phyloP scores from a whole-genome alignment of 2,888 invertebrate species.

The Thalpophila matura region DNA sequence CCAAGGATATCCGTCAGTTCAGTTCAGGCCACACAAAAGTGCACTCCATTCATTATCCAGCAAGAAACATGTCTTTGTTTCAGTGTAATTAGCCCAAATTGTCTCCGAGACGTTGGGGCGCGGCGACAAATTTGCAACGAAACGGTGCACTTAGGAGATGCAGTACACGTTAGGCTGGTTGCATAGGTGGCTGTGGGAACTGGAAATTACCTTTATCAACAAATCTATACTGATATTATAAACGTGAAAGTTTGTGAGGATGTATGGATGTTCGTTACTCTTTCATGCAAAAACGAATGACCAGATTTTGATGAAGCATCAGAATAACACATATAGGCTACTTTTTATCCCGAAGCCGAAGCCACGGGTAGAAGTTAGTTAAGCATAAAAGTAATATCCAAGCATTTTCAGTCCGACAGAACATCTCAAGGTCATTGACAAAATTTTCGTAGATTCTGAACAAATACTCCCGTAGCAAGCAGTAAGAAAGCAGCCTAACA shows the following conservation, averaged over 20 bases:
- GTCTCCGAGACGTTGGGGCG: conserved; percentile 54
- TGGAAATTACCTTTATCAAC: background rate
- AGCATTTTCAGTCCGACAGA: too few species aligned
- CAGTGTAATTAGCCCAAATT: conserved; percentile 66
- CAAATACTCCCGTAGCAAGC: background rate
- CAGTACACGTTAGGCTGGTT: conserved; percentile 50
- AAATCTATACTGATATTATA: too few species aligned
- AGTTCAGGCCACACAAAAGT: conserved; percentile 44
- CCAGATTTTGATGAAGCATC: too few species aligned
- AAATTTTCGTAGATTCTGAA: too few species aligned
- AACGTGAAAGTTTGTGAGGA: too few species aligned
- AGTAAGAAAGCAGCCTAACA: conserved; percentile 39
- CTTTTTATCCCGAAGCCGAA: too few species aligned
- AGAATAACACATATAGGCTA: too few species aligned
- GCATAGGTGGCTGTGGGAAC: conserved; percentile 16
- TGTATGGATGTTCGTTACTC: too few species aligned
- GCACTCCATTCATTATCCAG: conserved; percentile 60
- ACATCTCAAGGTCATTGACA: too few species aligned
- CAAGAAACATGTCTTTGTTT: conserved; percentile 59
- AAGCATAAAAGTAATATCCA: too few species aligned
- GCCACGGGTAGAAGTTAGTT: too few species aligned
- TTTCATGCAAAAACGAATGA: too few species aligned
- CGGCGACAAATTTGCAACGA: conserved; percentile 64
- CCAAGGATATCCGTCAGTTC: conserved; percentile 10
- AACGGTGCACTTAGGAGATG: conserved; percentile 59